Evolutionary conservation across 2,888 invertebrate species (phyloP).

Genomic region (Amblyjoppa proteus): DNA sequence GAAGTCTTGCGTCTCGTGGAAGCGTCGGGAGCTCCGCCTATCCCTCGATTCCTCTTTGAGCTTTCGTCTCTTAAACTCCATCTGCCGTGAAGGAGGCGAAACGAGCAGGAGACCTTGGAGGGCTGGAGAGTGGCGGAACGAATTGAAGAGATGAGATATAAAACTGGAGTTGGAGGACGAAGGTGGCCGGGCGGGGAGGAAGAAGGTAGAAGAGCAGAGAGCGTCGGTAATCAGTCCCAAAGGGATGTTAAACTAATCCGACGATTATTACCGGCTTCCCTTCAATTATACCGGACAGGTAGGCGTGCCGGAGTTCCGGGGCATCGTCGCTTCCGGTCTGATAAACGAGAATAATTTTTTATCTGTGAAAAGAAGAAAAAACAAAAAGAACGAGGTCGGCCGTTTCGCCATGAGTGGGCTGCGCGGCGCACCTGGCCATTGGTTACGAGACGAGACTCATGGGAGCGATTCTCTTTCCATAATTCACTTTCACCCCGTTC

Average conservation of each 20-base stretch:
- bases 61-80: not conserved
- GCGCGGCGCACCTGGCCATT: conserved; percentile 37
- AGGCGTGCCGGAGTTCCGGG: not conserved
- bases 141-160: not conserved
- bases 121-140: not conserved
- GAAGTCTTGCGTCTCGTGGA: not conserved
- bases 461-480: conserved; percentile 77
- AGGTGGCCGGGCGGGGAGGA: not conserved
- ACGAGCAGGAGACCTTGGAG: not conserved
- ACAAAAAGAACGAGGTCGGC: not conserved
- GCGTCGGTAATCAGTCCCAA: not conserved
- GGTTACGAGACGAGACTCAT: conserved; percentile 61
- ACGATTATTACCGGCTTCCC: conserved; percentile 25
- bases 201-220: not conserved
- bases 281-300: conserved; percentile 28
- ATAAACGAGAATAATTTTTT: conserved; percentile 29
- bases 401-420: conserved; percentile 71
- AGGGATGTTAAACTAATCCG: conserved; percentile 26
- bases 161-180: not conserved
- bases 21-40: not conserved
- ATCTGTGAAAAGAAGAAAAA: not conserved
- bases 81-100: not conserved
- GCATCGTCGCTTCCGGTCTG: not conserved
- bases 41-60: not conserved
- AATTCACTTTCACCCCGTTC: conserved; percentile 72